Evolutionary conservation across 2,888 invertebrate genomes (phyloP), one percentile per base, ranked within the genome.

Genomic region (Thelaira solivaga): DNA sequence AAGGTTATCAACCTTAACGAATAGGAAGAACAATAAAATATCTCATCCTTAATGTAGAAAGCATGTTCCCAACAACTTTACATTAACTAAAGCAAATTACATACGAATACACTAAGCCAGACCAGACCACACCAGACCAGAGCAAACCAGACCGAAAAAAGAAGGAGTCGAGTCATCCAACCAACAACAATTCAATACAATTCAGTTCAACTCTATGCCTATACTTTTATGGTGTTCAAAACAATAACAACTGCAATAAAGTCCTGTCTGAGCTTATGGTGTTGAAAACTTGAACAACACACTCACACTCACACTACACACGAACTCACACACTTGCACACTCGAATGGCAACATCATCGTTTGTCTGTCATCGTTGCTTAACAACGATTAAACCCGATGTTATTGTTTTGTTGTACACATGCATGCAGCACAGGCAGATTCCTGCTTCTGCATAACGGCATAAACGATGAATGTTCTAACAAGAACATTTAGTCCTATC

Each of bases 401-500:
- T 55, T 61, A 24, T 47, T 61, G 45, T 72, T 43, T 72, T 72
- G 41, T 49, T 45, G 22, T 49, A 79, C 81, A 29, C 83, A 82
- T 81, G 82, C 82, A 82, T 80, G 81, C 78, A 82, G 83, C 83
- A 53, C 55, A 34, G 45, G 34, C 55, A 84, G 75, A 75, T 68
- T 64, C 59, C 76, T 73, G 39, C 22, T 18, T 57, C 62, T 65
- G 59, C 36, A 69, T 65, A 73, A 64, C 75, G 57, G 51, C 76
- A 76, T 57, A 67, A 62, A 55, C 59, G 55, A 29, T 34, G 43
- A 68, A 74, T 71, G 55, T 68, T 72, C 79, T 71, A 68, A 65
- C 68, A 61, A 61, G 74, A 72, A 65, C 59, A 72, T 77, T 87
- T 86, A 89, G 89, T 89, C 89, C 89, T 89, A 88, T 87, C 88